Base-by-base conservation (phyloP, 2,113 vertebrate genomes). In the Rhabdomys dilectus region DNA sequence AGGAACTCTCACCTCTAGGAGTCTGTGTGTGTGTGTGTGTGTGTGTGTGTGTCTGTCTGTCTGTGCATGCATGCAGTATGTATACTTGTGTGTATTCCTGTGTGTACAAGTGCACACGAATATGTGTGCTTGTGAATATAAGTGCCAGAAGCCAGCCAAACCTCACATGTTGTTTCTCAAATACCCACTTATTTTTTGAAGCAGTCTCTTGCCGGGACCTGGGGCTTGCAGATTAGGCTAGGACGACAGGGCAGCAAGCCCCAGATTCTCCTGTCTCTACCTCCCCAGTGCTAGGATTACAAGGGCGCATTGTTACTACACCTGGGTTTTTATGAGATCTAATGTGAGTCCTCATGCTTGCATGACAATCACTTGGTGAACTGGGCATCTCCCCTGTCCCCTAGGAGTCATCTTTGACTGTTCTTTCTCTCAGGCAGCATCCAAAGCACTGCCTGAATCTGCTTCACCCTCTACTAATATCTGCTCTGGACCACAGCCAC, bases 391-490 rank as follows among this genome's bases (percentile, higher is more conserved):
- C 36, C n/a, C n/a, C 24, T 12, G 42, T 11, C 15, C 8, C 11
- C 64, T 17, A 51, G n/a, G 36, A 72, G 86, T 92, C 48, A 26
- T 56, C 77, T 51, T 31, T 36, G 73, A 68, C 56, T 36, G 34
- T 68, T 77, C 88, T 56, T 91, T 89, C n/a, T 89, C 84, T 76
- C 85, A 89, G 31, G 81, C 48, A 42, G 19, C 64, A 81, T 96
- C 58, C 31, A 75, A 76, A 91, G 53, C 53, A 58, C 21, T 77
- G 78, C 26, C 80, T 24, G 45, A 87, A 24, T n/a, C 39, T 62
- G 58, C 75, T 45, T n/a, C 42, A 75, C 29, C 11, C 42, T 51
- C 81, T 77, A 72, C 42, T 68, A 34, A 5, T 10, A 45, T 60
- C 70, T 39, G 78, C 36, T 42, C 58, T 77, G 48, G 31, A 78